phyloP scores from a whole-genome alignment of 2,113 vertebrate genomes.

The human (Homo sapiens) region DNA sequence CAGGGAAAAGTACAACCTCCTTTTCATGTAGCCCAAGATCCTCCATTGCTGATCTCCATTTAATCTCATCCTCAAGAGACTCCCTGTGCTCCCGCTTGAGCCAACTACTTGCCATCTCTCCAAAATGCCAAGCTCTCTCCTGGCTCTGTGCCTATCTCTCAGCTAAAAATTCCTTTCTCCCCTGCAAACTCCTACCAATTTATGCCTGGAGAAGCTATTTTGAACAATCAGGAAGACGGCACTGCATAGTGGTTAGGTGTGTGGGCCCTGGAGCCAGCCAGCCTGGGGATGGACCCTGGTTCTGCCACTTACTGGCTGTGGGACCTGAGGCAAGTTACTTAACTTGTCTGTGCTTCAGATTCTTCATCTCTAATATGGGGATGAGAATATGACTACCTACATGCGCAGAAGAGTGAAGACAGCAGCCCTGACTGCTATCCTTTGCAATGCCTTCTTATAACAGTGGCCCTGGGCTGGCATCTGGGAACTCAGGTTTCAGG shows the following conservation, averaged over 20 bases:
- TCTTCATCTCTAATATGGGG: background rate
- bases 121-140: background rate
- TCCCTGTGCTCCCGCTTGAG: background rate
- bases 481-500: background rate
- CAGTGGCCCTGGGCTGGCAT: background rate
- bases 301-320: background rate
- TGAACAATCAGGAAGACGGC: background rate
- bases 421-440: background rate
- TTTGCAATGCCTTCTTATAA: background rate
- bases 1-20: background rate
- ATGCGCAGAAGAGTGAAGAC: rapidly evolving
- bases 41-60: background rate
- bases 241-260: background rate
- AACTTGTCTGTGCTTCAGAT: background rate
- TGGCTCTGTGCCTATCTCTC: background rate
- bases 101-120: background rate
- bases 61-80: background rate
- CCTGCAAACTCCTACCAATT: background rate
- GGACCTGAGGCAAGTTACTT: background rate
- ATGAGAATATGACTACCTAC: background rate
- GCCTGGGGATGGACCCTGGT: background rate
- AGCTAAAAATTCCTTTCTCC: background rate
- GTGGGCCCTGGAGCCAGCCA: background rate
- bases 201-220: background rate
- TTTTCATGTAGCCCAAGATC: background rate